Conservation (phyloP, 2,888 invertebrate species). For the Cryptophagus acutangulus region DNA sequence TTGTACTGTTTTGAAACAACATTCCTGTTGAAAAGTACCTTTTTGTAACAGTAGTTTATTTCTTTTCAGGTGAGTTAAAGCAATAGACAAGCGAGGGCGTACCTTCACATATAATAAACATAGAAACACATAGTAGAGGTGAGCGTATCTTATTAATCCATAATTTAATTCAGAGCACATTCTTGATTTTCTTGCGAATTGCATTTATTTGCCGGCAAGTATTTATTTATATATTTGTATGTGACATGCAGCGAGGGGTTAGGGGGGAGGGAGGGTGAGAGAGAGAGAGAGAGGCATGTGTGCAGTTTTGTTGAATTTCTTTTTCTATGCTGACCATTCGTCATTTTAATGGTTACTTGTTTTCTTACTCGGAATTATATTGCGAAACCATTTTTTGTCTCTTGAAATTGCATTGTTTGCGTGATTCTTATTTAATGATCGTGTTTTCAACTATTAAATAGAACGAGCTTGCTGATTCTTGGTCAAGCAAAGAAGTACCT, state of each 20-base stretch:
- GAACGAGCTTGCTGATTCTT: constrained; percentile 12
- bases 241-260: constrained; percentile 39
- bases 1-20: constrained; percentile 1
- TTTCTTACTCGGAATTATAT: constrained; percentile 38
- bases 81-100: constrained; percentile 26
- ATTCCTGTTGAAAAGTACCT: background rate
- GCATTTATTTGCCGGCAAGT: constrained; percentile 32
- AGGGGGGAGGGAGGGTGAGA: background rate
- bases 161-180: constrained; percentile 41
- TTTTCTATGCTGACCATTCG: constrained; percentile 35
- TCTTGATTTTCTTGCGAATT: constrained; percentile 38
- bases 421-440: constrained; percentile 36
- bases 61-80: constrained; percentile 35
- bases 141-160: constrained; percentile 30
- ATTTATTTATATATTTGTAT: constrained; percentile 33
- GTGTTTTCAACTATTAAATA: constrained; percentile 25
- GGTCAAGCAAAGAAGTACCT: background rate
- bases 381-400: constrained; percentile 32
- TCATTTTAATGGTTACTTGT: constrained; percentile 42
- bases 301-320: constrained; percentile 38
- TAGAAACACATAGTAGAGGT: constrained; percentile 27
- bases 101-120: no score
- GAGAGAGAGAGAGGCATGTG: background rate
- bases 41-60: constrained; percentile 11
- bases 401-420: constrained; percentile 34